Evolutionary conservation across 2,113 vertebrate genomes (phyloP).

Genomic region (Hippoglossus stenolepis): DNA sequence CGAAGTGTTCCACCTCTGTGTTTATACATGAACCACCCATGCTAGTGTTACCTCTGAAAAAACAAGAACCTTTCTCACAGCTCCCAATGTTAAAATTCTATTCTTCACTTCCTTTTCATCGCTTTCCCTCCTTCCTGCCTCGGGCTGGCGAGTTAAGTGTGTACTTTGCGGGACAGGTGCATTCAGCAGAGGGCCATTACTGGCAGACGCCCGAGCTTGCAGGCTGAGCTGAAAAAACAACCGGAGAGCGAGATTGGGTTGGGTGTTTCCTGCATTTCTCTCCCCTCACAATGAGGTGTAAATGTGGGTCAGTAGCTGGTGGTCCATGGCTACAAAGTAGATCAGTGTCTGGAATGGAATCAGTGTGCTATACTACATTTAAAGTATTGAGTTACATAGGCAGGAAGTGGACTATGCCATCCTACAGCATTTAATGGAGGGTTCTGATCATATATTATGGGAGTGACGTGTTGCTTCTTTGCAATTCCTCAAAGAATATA

Average conservation of each 20-base stretch:
- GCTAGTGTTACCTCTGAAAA: conserved; percentile 53
- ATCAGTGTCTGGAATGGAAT: conserved; percentile 13
- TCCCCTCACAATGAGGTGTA: conserved; percentile 61
- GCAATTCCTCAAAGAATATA: too few species aligned
- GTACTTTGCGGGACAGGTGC: conserved; percentile 48
- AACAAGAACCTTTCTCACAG: conserved; percentile 42
- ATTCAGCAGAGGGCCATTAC: conserved; percentile 28
- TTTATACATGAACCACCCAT: conserved; percentile 57
- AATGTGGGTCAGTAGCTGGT: conserved; percentile 37
- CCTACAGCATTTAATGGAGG: too few species aligned
- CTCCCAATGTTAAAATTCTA: conserved; percentile 14
- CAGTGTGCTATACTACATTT: too few species aligned
- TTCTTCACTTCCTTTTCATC: conserved; percentile 26
- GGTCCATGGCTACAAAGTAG: background rate
- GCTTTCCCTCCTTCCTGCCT: conserved; percentile 29
- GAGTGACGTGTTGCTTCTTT: too few species aligned
- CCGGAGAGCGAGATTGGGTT: conserved; percentile 28
- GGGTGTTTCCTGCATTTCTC: conserved; percentile 66
- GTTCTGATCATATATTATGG: too few species aligned
- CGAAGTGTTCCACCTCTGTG: conserved; percentile 46
- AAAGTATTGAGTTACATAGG: too few species aligned
- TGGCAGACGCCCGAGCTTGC: conserved; percentile 33
- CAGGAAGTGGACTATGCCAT: too few species aligned
- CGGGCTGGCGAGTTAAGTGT: background rate
- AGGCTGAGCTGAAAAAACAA: conserved; percentile 47